Conservation (phyloP, 35 echinoderm and acorn worm genomes). For the Patiria miniata region DNA sequence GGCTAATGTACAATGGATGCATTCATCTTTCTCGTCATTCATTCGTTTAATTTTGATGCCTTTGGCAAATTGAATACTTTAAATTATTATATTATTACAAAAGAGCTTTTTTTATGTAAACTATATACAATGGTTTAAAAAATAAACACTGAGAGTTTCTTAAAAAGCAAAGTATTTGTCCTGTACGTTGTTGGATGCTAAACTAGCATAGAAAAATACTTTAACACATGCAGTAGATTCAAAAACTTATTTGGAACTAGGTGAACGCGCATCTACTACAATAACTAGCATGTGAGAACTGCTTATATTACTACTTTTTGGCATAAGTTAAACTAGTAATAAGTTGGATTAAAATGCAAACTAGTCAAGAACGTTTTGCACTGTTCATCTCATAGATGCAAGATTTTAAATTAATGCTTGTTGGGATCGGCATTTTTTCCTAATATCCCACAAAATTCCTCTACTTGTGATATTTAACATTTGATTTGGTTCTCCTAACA, state of each 20-base stretch:
- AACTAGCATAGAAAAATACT: slow-evolving; percentile 15
- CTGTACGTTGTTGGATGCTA: neutral
- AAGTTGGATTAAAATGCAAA: neutral
- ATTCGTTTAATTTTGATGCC: slow-evolving; percentile 1
- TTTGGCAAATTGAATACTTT: slow-evolving; percentile 29
- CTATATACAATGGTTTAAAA: slow-evolving; percentile 16
- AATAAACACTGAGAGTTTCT: neutral
- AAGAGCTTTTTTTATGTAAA: neutral
- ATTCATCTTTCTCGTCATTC: neutral
- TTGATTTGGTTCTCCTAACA: too few relatives aligned
- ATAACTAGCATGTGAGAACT: neutral
- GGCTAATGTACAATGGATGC: neutral
- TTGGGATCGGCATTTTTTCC: too few relatives aligned
- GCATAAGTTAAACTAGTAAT: neutral
- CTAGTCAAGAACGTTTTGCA: neutral
- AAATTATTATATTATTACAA: slow-evolving; percentile 34
- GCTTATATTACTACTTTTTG: neutral
- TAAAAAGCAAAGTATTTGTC: neutral
- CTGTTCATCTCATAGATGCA: neutral
- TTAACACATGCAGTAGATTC: neutral
- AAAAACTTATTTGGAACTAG: neutral
- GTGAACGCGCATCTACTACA: neutral
- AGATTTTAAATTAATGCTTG: too few relatives aligned
- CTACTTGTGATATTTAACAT: too few relatives aligned
- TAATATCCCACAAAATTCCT: too few relatives aligned